phyloP scores from a whole-genome alignment of 2,797 vertebrate genomes.

The Varecia variegata region DNA sequence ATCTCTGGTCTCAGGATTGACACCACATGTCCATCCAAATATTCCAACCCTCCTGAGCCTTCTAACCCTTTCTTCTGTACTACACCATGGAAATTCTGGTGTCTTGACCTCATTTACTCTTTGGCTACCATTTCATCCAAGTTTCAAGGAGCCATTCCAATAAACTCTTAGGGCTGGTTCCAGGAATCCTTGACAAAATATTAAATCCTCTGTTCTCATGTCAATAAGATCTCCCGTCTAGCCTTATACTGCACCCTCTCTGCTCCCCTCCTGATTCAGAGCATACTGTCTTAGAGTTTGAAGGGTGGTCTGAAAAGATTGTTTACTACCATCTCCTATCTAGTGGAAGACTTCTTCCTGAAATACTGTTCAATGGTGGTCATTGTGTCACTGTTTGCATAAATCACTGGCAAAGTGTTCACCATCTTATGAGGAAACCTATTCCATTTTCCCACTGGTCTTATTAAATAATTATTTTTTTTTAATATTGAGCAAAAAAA shows the following conservation, averaged over 20 bases:
- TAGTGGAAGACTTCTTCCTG: not conserved
- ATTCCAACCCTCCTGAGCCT: not conserved
- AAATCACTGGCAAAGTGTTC: not conserved
- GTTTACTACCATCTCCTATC: not conserved
- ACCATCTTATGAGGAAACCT: not conserved
- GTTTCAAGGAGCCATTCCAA: not conserved
- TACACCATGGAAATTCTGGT: not conserved
- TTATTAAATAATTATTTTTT: not conserved
- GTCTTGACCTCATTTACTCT: not conserved
- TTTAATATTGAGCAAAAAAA: not conserved
- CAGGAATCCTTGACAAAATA: not conserved
- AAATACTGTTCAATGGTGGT: not conserved
- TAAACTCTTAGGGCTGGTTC: not conserved
- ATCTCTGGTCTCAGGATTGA: not conserved
- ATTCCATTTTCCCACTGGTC: not conserved
- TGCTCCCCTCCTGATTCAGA: not conserved
- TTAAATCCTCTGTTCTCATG: not conserved
- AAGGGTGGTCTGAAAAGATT: not conserved
- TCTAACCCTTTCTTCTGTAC: not conserved
- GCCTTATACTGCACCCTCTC: not conserved
- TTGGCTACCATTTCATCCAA: not conserved
- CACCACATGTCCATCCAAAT: not conserved
- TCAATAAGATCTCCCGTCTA: not conserved
- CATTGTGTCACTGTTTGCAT: not conserved
- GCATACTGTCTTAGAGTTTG: not conserved